Percentiles rank a stretch among this genome's conserved stretches.
phyloP scores from a whole-genome alignment of 2,113 vertebrate species.

The Mastomys coucha region DNA sequence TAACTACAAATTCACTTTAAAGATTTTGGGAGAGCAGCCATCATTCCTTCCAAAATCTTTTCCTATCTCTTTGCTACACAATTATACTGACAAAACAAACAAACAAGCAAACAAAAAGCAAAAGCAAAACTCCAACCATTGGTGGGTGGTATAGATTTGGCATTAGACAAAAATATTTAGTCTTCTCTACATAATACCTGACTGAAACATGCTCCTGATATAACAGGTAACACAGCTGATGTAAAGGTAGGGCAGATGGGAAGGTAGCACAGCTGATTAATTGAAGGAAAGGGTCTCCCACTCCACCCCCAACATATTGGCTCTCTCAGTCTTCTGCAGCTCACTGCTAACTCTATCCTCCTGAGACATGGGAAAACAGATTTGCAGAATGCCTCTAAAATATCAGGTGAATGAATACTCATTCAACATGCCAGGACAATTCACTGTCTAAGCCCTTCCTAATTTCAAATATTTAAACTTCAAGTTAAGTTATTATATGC shows the following conservation, averaged over 20 bases:
- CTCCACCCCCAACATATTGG: too few relatives aligned
- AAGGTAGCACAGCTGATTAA: background rate
- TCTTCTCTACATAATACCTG: background rate
- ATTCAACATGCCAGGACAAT: too few relatives aligned
- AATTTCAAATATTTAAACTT: background rate
- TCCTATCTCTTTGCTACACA: background rate
- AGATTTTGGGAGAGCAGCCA: background rate
- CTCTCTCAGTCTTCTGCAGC: background rate
- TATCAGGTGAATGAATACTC: background rate
- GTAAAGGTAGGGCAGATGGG: background rate
- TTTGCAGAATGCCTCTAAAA: background rate
- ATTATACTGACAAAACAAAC: background rate
- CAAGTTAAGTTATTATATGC: background rate
- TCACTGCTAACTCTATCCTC: background rate
- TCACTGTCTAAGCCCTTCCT: background rate
- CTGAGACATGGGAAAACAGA: accelerated
- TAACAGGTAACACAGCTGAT: background rate
- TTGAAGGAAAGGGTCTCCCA: background rate
- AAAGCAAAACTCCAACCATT: background rate
- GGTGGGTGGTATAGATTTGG: background rate
- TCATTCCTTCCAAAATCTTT: background rate
- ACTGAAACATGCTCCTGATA: background rate
- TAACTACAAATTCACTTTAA: background rate
- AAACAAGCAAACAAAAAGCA: background rate
- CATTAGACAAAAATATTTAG: background rate